phyloP scores from a whole-genome alignment of 1,140 invertebrate genomes.

The Vanessa atalanta region DNA sequence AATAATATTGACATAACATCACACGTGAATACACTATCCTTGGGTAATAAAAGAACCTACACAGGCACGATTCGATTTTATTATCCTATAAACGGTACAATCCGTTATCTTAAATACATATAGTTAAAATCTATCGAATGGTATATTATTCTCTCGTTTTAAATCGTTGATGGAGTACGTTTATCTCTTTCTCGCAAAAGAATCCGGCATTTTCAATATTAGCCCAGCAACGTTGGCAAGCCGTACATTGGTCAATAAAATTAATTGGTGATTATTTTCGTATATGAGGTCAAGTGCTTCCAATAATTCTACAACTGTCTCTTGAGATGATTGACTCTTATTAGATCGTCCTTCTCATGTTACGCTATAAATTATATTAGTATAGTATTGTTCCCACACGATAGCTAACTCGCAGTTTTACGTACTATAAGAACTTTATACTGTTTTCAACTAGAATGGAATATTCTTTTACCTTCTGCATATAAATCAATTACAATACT shows the following conservation, averaged over 20 bases:
- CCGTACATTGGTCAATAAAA: slow-evolving; percentile 45
- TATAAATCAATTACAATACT: background rate
- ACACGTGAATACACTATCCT: slow-evolving; percentile 12
- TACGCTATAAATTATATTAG: slow-evolving; percentile 16
- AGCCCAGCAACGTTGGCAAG: slow-evolving; percentile 20
- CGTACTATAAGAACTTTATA: background rate
- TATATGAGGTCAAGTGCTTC: slow-evolving; percentile 50
- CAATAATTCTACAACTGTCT: slow-evolving; percentile 44
- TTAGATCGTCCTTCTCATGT: slow-evolving; percentile 39
- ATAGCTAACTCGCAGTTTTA: background rate
- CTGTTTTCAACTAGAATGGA: background rate
- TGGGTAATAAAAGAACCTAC: slow-evolving; percentile 5
- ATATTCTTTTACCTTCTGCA: background rate
- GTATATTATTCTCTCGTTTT: background rate
- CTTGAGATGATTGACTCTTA: slow-evolving; percentile 44
- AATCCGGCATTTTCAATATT: slow-evolving; percentile 15
- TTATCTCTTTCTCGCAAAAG: slow-evolving; percentile 2
- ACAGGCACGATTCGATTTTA: slow-evolving; percentile 1
- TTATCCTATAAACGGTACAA: slow-evolving; percentile 10
- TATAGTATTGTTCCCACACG: slow-evolving; percentile 17
- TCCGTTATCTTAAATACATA: slow-evolving; percentile 3
- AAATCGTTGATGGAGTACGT: background rate
- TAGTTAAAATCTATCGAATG: background rate
- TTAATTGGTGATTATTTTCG: slow-evolving; percentile 56
- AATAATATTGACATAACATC: slow-evolving; percentile 12